Evolutionary conservation across 2,888 invertebrate species (phyloP), one percentile per base, ranked within the genome.

Genomic region (Iselma pallidipennis): DNA sequence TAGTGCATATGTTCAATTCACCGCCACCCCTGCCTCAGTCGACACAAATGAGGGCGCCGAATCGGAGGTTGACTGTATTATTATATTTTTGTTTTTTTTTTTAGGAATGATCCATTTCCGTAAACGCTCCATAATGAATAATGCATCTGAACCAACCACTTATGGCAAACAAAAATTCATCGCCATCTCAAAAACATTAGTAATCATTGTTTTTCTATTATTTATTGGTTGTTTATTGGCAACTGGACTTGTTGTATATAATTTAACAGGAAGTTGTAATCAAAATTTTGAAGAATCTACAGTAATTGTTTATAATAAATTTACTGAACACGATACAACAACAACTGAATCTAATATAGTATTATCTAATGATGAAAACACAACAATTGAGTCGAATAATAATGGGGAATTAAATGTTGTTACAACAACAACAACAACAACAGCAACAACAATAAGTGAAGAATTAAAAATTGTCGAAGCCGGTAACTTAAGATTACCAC

Each of bases 191-290:
- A 86, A 87, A 69, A 86, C 87, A 63, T 85, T 89, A 12, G 85
- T 86, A 4, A 81, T 88, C 51, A 81, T 91, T 16, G 79, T 91
- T 49, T 83, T 85, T 4, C 81, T 88, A 42, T 84, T 89, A 65
- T 90, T 91, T 76, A 76, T 88, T 1, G 83, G 87, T 66, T 87
- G 88, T 7, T 78, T 92, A 52, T 83, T 91, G 25, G 88, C 88
- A 48, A 91, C 91, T 2, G 90, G 91, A 6, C 85, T 93, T 29
- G 81, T 92, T 67, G 91, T 92, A 21, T 91, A 92, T 78, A 90
- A 91, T 79, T 88, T 91, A 71, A 88, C 90, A 14, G 87, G 89
- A 0, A 90, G 90, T 69, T 85, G 87, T 1, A 81, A 84, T 48
- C 84, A 67, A 78, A 82, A 62, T 73, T 83, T 69, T 1, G 83